Conservation (phyloP, 2,113 vertebrate species). For the Girardinichthys multiradiatus region DNA sequence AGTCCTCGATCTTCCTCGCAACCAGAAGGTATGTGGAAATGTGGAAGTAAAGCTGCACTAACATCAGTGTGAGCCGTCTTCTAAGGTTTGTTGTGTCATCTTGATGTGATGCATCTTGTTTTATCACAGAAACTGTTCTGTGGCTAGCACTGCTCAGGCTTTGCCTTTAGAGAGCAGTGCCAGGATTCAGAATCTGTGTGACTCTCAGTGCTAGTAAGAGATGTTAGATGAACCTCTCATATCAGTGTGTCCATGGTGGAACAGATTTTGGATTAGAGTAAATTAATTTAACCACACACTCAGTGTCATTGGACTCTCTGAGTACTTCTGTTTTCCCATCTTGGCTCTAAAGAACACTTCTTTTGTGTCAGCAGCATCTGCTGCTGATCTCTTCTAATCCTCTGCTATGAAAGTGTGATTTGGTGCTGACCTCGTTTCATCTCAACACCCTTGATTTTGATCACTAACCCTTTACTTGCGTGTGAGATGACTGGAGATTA, state of each 20-base stretch:
- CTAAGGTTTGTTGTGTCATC: neutral
- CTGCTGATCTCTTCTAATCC: conserved; percentile 63
- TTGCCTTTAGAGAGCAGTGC: too few species aligned
- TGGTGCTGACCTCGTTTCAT: conserved; percentile 30
- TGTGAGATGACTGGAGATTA: conserved; percentile 21
- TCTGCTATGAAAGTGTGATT: conserved; percentile 27
- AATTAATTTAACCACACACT: neutral
- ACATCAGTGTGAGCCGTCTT: neutral
- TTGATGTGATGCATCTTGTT: neutral
- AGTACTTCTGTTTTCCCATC: too few species aligned
- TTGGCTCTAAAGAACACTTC: neutral
- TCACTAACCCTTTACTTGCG: conserved; percentile 29
- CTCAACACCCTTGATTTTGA: conserved; percentile 16
- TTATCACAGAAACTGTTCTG: neutral
- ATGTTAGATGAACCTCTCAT: neutral
- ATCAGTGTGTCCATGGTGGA: neutral
- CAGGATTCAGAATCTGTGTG: conserved; percentile 22
- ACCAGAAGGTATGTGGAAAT: conserved; percentile 89
- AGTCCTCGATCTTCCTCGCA: conserved; percentile 92
- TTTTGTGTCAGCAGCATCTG: neutral
- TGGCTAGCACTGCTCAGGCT: neutral
- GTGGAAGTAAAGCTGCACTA: neutral
- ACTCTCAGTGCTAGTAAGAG: neutral
- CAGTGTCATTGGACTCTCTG: neutral
- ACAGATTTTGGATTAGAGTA: neutral